Base-by-base conservation (phyloP, 2,797 vertebrate species). In the Chelonia mydas region DNA sequence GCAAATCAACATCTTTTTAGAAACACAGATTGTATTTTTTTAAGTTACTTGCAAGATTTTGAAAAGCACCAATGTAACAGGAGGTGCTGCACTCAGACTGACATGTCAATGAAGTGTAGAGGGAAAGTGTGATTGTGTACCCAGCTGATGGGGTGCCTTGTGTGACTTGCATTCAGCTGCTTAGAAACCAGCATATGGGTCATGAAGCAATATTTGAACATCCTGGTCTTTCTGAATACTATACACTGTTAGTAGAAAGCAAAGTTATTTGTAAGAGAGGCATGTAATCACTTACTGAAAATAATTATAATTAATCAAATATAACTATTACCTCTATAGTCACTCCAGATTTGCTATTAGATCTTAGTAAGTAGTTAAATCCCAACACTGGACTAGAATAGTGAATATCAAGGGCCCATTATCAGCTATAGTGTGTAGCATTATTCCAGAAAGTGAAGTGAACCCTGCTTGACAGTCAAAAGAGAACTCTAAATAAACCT, bases 41-140 rank as follows among this genome's bases (percentile, higher is more conserved):
- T 47, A 13, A 55, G 61, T 37, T 93, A 28, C n/a, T 79, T 57
- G 84, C 54, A 3, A 88, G 90, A 76, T 85, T 57, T 92, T 1
- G 28, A 83, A 94, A 86, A 0, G 21, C 5, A 5, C 3, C 81
- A 33, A 90, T 2, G 87, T 54, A 80, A 88, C 85, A 83, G 95
- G 94, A 96, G 92, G 86, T 85, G 95, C 89, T 91, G 95, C 37
- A 5, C 90, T 78, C 79, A 1, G 95, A 90, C 89, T 93, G 96
- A 86, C n/a, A 27, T 94, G 91, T 45, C 25, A 21, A 49, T 28
- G 83, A 87, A 72, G 54, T 1, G 92, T 1, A 21, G 90, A 90
- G 90, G 91, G 77, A 59, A 91, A 89, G 82, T 54, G 88, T 33
- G 83, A 77, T 1, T 4, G 80, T 59, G 81, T 74, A 84, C 37